Evolutionary conservation across 2,888 invertebrate genomes (phyloP).

Genomic region (Exephanes ischioxanthus): DNA sequence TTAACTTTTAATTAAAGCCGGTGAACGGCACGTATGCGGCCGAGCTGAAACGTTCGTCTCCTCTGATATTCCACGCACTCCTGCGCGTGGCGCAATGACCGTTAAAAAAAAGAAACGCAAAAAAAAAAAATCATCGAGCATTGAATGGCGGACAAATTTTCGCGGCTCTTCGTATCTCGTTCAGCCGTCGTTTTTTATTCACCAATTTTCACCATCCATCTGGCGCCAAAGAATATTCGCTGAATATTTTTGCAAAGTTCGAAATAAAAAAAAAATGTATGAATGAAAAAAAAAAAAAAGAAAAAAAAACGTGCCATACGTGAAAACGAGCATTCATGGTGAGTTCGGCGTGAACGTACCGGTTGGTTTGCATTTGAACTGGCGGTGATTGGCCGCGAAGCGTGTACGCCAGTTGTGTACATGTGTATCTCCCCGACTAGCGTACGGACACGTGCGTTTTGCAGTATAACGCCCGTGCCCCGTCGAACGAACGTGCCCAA

Average conservation of each 20-base stretch:
- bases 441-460: conserved; percentile 20
- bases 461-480: conserved; percentile 26
- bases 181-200: neutral
- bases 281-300: neutral
- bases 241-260: conserved; percentile 21
- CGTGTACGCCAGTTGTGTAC: neutral
- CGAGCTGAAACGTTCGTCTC: neutral
- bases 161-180: conserved; percentile 1
- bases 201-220: conserved; percentile 2
- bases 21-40: neutral
- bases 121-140: conserved; percentile 23
- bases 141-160: neutral
- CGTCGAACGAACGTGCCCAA: conserved; percentile 70
- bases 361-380: conserved; percentile 68
- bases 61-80: conserved; percentile 17
- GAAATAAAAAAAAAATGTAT: neutral
- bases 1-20: conserved; percentile 14
- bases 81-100: conserved; percentile 1
- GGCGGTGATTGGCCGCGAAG: conserved; percentile 60
- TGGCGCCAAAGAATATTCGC: neutral
- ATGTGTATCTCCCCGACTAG: conserved; percentile 8
- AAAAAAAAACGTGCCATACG: neutral
- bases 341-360: conserved; percentile 7
- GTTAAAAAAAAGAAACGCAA: conserved; percentile 1
- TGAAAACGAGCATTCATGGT: conserved; percentile 14